Evolutionary conservation across 2,888 invertebrate species (phyloP), one percentile per base, ranked within the genome.

Genomic region (Cataglyphis albicans): DNA sequence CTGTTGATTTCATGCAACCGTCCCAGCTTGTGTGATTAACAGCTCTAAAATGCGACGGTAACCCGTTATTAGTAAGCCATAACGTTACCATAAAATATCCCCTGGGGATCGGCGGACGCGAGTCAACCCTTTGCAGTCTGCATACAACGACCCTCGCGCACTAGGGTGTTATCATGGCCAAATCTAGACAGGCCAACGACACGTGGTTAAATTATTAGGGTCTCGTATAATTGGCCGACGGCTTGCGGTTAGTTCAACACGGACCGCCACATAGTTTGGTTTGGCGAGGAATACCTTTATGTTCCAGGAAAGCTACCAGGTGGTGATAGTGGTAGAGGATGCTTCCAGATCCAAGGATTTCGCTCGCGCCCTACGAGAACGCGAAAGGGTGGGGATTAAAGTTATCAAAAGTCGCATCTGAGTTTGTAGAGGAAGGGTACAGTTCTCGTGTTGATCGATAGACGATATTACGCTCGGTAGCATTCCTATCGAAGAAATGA

Each of bases 181-280:
- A 91, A 93, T 93, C 91, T 90, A 85, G 89, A 75, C 87, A 87
- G 87, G 87, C 90, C 87, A 88, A 89, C 84, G 88, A 76, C 88
- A 86, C 85, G 88, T 83, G 88, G 90, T 88, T 92, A 91, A 93
- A 93, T 93, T 93, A 93, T 93, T 91, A 88, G 91, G 90, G 91
- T 85, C 88, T 90, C 89, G 90, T 91, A 90, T 93, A 93, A 93
- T 93, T 93, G 90, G 92, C 88, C 90, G 90, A 91, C 90, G 90
- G 91, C 89, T 90, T 91, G 92, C 88, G 92, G 92, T 92, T 74
- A 75, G 57, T 86, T 87, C 86, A 86, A 81, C 86, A 82, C 84
- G 85, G 82, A 72, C 84, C 85, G 85, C 82, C 84, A 76, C 74
- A 83, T 68, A 83, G 67, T 73, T 88, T 78, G 76, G 81, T 83